Base-by-base conservation (phyloP, 1,140 invertebrate genomes). In the Dufourea novaeangliae region DNA sequence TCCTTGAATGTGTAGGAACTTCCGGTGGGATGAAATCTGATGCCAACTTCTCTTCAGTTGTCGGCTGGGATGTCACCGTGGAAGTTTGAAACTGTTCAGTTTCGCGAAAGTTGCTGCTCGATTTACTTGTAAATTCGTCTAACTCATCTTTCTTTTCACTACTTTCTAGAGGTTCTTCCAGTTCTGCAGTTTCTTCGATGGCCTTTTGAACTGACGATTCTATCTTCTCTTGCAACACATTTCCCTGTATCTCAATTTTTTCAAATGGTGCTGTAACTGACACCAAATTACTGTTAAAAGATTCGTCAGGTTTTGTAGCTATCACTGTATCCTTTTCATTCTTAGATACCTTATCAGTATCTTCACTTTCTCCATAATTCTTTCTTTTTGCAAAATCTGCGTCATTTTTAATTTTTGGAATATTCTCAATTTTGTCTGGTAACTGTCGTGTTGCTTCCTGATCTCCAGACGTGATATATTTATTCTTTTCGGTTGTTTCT, bases 21-120 rank as follows among this genome's bases (percentile, higher is more conserved):
- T 37, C 59, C 11, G 44, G 12, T 27, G 29, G 25, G 39, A 66
- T 67, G 32, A 46, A 57, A 67, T 50, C 54, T 20, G 29, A 50
- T 20, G 39, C 10, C 46, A 69, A 76, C 64, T 69, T 76, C 11
- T 69, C 66, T 46, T 59, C 20, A 8, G 34, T 12, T 11, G 39
- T 34, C 39, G 0, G 11, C n/a, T 27, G 22, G n/a, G 41, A 68
- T 17, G 32, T 29, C 39, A 27, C 22, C 0, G 62, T 14, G 4
- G 17, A 44, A 67, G 37, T 67, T 74, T 41, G 3, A 41, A 17
- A 46, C 37, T 22, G 44, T 54, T 39, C 59, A 20, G n/a, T 73
- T 29, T 7, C 25, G 17, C 54, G 44, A 32, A 27, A 73, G 27
- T 20, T 37, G 10, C 17, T 4, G 61, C 71, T 66, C 61, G 7